Evolutionary conservation across 2,888 invertebrate species (phyloP).

Genomic region (Cryptocephalus primarius): DNA sequence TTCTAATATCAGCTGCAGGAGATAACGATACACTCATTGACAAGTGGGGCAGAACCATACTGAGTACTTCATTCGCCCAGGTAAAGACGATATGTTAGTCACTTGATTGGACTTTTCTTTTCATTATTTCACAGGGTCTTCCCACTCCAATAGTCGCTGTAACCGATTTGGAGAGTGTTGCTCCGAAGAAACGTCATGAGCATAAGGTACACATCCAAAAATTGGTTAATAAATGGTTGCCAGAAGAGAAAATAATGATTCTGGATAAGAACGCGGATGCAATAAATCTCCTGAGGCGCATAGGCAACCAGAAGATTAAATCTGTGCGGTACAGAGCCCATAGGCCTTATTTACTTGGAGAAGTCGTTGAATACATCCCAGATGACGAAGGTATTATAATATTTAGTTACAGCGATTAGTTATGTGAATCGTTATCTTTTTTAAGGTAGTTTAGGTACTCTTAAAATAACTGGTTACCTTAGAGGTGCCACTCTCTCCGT

Average conservation of each 20-base stretch:
- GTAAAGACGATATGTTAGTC: slow-evolving; percentile 12
- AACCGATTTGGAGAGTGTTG: slow-evolving; percentile 62
- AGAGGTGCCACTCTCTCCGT: slow-evolving; percentile 75
- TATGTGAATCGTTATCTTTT: slow-evolving; percentile 4
- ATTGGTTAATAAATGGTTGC: slow-evolving; percentile 58
- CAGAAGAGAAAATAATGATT: slow-evolving; percentile 70
- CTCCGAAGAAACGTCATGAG: slow-evolving; percentile 60
- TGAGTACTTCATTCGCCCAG: slow-evolving; percentile 72
- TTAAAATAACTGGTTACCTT: slow-evolving; percentile 80
- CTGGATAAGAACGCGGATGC: slow-evolving; percentile 68
- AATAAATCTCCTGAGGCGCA: slow-evolving; percentile 57
- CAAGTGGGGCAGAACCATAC: slow-evolving; percentile 65
- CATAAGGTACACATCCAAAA: slow-evolving; percentile 56
- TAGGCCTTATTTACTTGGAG: slow-evolving; percentile 76
- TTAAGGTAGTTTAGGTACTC: slow-evolving; percentile 42
- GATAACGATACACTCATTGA: slow-evolving; percentile 57
- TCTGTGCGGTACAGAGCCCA: slow-evolving; percentile 63
- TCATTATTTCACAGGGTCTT: slow-evolving; percentile 39
- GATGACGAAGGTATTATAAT: slow-evolving; percentile 30
- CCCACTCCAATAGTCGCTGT: slow-evolving; percentile 69
- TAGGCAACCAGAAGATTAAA: slow-evolving; percentile 75
- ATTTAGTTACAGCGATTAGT: neutral
- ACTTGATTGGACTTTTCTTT: neutral
- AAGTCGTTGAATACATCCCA: slow-evolving; percentile 58
- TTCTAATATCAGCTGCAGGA: slow-evolving; percentile 58